A percentile compares a stretch with the other conserved stretches of the same genome.
Evolutionary conservation across 2,888 invertebrate species (phyloP).

Genomic region (Drosophila melanosoma): DNA sequence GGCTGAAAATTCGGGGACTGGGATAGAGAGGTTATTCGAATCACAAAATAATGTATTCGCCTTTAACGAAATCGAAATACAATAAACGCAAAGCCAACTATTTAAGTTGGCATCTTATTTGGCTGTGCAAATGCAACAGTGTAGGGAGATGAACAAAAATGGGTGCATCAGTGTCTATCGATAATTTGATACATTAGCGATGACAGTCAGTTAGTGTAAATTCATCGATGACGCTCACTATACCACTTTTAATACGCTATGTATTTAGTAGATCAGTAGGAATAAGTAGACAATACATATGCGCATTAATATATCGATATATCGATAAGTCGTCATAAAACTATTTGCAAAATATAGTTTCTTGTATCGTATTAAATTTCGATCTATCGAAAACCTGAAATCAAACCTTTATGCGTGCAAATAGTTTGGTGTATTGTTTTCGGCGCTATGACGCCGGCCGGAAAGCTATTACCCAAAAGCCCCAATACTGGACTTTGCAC

Average conservation of each 20-base stretch:
- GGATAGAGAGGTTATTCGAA: constrained; percentile 15
- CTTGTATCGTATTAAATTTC: background rate
- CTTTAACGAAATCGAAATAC: constrained; percentile 54
- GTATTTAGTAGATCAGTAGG: background rate
- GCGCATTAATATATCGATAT: no score
- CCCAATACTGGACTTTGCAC: background rate
- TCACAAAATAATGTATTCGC: constrained; percentile 55
- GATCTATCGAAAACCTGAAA: constrained; percentile 7
- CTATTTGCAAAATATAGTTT: background rate
- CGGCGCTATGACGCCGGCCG: background rate
- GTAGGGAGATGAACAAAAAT: constrained; percentile 55
- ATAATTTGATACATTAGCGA: constrained; percentile 30
- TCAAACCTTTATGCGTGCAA: background rate
- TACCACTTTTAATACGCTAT: background rate
- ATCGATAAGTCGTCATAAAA: constrained; percentile 8
- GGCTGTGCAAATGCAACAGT: constrained; percentile 71
- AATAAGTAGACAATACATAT: background rate
- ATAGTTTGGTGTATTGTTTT: background rate
- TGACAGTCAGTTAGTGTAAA: background rate
- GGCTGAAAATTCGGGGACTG: background rate
- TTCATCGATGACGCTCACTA: background rate
- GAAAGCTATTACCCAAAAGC: constrained; percentile 38
- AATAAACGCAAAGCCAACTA: constrained; percentile 57
- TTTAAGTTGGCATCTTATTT: constrained; percentile 69
- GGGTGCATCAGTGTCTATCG: constrained; percentile 52